Conservation (phyloP, 2,113 vertebrate genomes). For the Benitochromis conjunctus region DNA sequence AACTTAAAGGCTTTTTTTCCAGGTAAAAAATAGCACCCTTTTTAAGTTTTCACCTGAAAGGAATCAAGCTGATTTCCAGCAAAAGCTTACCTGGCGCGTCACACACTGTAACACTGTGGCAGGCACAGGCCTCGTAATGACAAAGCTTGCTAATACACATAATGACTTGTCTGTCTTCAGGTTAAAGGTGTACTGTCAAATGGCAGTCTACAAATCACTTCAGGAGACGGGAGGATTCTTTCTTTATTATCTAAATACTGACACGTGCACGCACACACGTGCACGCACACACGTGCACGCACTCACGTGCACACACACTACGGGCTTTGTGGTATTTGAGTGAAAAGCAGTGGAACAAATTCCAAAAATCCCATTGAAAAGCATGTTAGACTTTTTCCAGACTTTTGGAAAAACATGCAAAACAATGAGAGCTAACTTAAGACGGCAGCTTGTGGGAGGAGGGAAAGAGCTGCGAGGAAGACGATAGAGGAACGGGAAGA, state of each 20-base stretch:
- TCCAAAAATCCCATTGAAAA: conserved; percentile 40
- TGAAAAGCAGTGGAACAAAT: conserved; percentile 42
- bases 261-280: not conserved
- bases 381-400: conserved; percentile 23
- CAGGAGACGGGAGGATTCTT: not conserved
- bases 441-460: not conserved
- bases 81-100: not conserved
- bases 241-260: not conserved
- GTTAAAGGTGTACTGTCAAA: not conserved
- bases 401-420: conserved; percentile 33
- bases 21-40: not conserved
- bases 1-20: not conserved
- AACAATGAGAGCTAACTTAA: conserved; percentile 15
- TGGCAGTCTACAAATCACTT: not conserved
- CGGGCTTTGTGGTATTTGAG: conserved; percentile 8
- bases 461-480: not conserved
- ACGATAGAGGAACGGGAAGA: not conserved
- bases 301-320: not conserved
- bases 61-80: not conserved
- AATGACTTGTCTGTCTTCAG: not conserved
- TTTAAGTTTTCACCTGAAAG: not conserved
- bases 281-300: not conserved
- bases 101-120: not conserved
- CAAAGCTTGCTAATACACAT: not conserved
- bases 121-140: not conserved